A percentile compares a stretch with the other conserved stretches of the same genome.
Evolutionary conservation across 53 echinoderm and acorn worm genomes (phyloP).

Genomic region (Echinometra lucunter): DNA sequence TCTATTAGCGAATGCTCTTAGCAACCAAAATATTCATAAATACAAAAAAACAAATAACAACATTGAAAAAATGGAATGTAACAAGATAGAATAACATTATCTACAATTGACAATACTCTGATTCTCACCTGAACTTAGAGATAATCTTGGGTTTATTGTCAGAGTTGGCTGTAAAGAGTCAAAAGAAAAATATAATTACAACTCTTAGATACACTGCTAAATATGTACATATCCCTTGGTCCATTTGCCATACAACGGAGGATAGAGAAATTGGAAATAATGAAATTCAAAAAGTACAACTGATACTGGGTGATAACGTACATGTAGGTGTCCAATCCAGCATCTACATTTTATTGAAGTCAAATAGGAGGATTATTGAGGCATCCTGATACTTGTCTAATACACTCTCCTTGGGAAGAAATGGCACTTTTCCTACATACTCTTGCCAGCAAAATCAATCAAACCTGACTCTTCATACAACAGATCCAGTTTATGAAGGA

Average conservation of each 20-base stretch:
- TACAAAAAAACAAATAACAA: not conserved
- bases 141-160: conserved; percentile 53
- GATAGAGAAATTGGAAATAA: not conserved
- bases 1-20: not conserved
- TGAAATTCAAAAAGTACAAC: not conserved
- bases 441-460: not conserved
- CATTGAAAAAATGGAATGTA: not conserved
- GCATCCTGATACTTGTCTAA: too few species aligned
- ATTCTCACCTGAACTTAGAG: conserved; percentile 48
- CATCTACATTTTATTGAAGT: too few species aligned
- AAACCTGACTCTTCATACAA: not conserved
- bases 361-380: too few species aligned
- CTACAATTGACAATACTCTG: not conserved
- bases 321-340: too few species aligned
- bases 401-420: too few species aligned
- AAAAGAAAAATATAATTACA: not conserved
- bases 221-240: too few species aligned
- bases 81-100: not conserved
- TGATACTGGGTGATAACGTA: not conserved
- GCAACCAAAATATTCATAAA: not conserved
- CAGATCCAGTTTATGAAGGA: not conserved
- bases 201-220: too few species aligned
- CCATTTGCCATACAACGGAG: not conserved
- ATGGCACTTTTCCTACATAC: too few species aligned
- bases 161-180: conserved; percentile 57